Evolutionary conservation across 2,888 invertebrate species (phyloP).

Genomic region (Drosophila nr. medialis): DNA sequence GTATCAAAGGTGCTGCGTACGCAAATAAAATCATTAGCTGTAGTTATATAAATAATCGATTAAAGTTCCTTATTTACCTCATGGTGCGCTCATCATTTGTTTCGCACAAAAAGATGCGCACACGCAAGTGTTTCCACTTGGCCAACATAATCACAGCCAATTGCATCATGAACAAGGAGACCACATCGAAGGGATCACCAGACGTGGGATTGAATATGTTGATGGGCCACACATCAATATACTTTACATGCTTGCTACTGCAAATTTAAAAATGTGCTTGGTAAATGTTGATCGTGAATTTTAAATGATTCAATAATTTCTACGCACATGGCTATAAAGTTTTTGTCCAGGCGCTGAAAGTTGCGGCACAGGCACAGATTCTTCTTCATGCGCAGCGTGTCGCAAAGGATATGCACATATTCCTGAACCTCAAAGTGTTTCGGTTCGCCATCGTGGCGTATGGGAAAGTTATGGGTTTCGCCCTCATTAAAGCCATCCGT

Average conservation of each 20-base stretch:
- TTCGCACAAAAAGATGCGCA: conserved; percentile 94
- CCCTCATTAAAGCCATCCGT: conserved; percentile 86
- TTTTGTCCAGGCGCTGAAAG: conserved; percentile 94
- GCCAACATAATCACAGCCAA: conserved; percentile 97
- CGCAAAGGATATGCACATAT: conserved; percentile 93
- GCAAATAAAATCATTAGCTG: neutral
- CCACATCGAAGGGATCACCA: conserved; percentile 94
- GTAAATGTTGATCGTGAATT: neutral
- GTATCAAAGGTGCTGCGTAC: conserved; percentile 79
- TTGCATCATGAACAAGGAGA: conserved; percentile 97
- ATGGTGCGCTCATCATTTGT: conserved; percentile 78
- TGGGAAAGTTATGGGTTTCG: conserved; percentile 86
- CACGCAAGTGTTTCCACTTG: conserved; percentile 93
- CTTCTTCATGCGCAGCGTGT: conserved; percentile 96
- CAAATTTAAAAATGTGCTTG: neutral
- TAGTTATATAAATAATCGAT: neutral
- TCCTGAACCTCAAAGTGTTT: conserved; percentile 87
- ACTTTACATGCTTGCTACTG: conserved; percentile 87
- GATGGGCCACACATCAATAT: conserved; percentile 99
- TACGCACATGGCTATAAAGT: conserved; percentile 89
- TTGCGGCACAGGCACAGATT: conserved; percentile 97
- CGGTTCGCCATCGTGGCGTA: conserved; percentile 85
- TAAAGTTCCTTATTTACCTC: conserved; percentile 66
- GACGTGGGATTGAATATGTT: conserved; percentile 93
- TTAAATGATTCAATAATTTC: neutral